phyloP scores from a whole-genome alignment of 2,113 vertebrate genomes.

The Chlamydotis undulata region DNA sequence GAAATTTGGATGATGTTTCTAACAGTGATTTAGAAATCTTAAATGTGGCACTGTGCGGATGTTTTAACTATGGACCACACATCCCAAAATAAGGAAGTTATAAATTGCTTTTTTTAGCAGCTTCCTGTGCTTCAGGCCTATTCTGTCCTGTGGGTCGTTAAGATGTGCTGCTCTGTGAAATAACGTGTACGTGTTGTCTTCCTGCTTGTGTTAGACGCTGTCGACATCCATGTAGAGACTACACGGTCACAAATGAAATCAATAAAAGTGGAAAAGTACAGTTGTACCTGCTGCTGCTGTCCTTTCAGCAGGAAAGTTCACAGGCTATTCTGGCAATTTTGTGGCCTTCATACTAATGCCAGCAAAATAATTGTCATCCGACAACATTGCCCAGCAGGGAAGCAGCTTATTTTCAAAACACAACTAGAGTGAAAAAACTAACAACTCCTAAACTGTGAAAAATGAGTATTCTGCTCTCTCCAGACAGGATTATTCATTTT shows the following conservation, averaged over 20 bases:
- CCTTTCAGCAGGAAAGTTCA: neutral
- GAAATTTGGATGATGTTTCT: neutral
- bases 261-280: neutral
- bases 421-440: neutral
- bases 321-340: neutral
- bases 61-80: neutral
- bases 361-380: constrained; percentile 39
- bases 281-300: constrained; percentile 1
- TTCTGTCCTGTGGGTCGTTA: neutral
- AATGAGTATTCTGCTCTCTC: constrained; percentile 6
- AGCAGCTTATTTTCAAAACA: constrained; percentile 47
- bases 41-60: neutral
- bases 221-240: neutral
- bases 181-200: neutral
- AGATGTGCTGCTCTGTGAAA: neutral
- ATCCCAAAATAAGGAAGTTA: neutral
- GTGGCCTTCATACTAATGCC: neutral
- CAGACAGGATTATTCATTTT: neutral
- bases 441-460: neutral
- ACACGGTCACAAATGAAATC: neutral
- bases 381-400: constrained; percentile 49
- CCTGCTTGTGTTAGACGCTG: neutral
- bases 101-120: neutral
- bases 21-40: neutral
- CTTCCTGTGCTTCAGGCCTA: neutral